These are phyloP conservation scores for Ochropleura plecta DNA, from an alignment of 2,888 invertebrate genomes.

Conservation along the genomic window DNA sequence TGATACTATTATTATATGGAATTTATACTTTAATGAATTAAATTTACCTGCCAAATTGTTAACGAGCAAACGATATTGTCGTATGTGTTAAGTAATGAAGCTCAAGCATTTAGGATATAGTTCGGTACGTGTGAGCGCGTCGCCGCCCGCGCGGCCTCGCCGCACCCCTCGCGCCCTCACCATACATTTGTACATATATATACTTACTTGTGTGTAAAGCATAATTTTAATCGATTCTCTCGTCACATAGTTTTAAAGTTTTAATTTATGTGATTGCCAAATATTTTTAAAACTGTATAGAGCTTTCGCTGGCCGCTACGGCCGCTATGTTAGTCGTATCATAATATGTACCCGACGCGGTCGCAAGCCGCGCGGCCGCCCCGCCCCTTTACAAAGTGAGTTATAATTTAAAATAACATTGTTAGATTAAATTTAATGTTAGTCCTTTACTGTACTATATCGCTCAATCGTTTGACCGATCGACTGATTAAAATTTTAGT, in stretches of 20 bases:
- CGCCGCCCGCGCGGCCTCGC: slow-evolving; percentile 58
- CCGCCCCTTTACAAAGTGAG: slow-evolving; percentile 85
- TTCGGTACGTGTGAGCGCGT: slow-evolving; percentile 68
- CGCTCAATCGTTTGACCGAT: slow-evolving; percentile 91
- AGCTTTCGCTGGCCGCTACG: slow-evolving; percentile 79
- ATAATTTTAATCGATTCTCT: slow-evolving; percentile 90
- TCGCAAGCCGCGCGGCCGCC: slow-evolving; percentile 75
- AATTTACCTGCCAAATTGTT: slow-evolving; percentile 89
- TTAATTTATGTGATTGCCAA: slow-evolving; percentile 91
- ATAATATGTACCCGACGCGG: slow-evolving; percentile 69
- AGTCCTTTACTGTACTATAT: slow-evolving; percentile 91
- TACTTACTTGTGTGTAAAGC: slow-evolving; percentile 89
- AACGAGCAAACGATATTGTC: slow-evolving; percentile 85
- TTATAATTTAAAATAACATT: slow-evolving; percentile 90
- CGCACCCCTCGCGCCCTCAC: slow-evolving; percentile 83
- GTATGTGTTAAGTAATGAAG: slow-evolving; percentile 86
- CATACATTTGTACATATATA: slow-evolving; percentile 81
- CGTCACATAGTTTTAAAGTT: slow-evolving; percentile 90
- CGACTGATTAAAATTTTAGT: slow-evolving; percentile 91
- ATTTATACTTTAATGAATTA: slow-evolving; percentile 87
- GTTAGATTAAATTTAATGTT: slow-evolving; percentile 91
- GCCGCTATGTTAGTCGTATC: slow-evolving; percentile 79
- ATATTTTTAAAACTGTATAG: slow-evolving; percentile 89
- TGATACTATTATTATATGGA: slow-evolving; percentile 81
- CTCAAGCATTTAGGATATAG: slow-evolving; percentile 89